Conservation (phyloP, 2,888 invertebrate species). For the Marronus borbonicus region DNA sequence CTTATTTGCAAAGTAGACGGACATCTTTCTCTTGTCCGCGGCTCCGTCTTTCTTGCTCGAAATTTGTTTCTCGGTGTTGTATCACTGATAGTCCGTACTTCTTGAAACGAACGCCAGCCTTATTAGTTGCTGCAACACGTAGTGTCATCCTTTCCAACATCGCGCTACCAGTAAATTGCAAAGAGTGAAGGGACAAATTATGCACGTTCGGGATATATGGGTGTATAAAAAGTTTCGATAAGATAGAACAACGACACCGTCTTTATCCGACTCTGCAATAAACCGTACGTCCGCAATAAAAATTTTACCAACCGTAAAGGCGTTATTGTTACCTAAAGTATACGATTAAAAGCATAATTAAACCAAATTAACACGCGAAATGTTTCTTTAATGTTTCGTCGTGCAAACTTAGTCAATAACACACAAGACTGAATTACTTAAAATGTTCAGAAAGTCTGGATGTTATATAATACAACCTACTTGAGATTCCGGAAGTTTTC, state of each 20-base stretch:
- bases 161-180: slow-evolving; percentile 13
- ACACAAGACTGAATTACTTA: neutral
- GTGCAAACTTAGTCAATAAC: neutral
- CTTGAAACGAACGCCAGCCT: slow-evolving; percentile 25
- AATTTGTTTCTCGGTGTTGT: slow-evolving; percentile 10
- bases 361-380: slow-evolving; percentile 9
- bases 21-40: neutral
- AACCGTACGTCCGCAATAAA: slow-evolving; percentile 20
- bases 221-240: slow-evolving; percentile 37
- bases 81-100: slow-evolving; percentile 13
- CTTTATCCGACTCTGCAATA: slow-evolving; percentile 10
- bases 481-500: no score
- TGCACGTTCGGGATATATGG: slow-evolving; percentile 43
- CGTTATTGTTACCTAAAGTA: slow-evolving; percentile 19
- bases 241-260: slow-evolving; percentile 18
- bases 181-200: slow-evolving; percentile 28
- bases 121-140: slow-evolving; percentile 34
- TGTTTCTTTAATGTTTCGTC: neutral
- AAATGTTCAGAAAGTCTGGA: neutral
- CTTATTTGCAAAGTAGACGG: slow-evolving; percentile 33
- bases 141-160: neutral
- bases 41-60: slow-evolving; percentile 17
- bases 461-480: no score
- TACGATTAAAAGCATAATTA: slow-evolving; percentile 8
- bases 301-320: slow-evolving; percentile 25